Percentiles rank a stretch among this genome's conserved stretches.
phyloP scores from a whole-genome alignment of 1,140 invertebrate species.

The Mamestra configurata region DNA sequence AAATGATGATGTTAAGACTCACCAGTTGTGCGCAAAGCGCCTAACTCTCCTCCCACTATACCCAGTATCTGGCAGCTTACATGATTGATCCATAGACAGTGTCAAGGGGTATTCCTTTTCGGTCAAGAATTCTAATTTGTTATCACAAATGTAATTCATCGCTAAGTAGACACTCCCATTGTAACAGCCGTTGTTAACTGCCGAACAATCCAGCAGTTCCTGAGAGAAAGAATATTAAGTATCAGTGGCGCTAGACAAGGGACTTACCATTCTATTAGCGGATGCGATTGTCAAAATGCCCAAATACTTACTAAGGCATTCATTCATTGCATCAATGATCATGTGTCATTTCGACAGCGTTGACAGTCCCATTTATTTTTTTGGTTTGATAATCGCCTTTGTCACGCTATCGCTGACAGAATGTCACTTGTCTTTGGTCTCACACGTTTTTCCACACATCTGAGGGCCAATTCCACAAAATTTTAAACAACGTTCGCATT shows the following conservation, averaged over 20 bases:
- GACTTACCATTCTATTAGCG: too few relatives aligned
- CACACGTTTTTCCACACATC: too few relatives aligned
- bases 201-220: constrained; percentile 93
- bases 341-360: too few relatives aligned
- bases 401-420: too few relatives aligned
- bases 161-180: constrained; percentile 93
- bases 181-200: constrained; percentile 91
- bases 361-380: too few relatives aligned
- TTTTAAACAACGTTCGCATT: too few relatives aligned
- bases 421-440: too few relatives aligned
- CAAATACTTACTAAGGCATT: too few relatives aligned
- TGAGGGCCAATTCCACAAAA: too few relatives aligned
- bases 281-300: too few relatives aligned
- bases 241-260: neutral
- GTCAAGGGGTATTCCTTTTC: constrained; percentile 90
- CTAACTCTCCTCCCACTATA: constrained; percentile 54
- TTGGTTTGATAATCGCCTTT: too few relatives aligned
- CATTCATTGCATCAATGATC: too few relatives aligned
- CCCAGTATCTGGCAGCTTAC: constrained; percentile 75
- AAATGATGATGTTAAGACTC: neutral
- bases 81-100: constrained; percentile 80
- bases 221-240: constrained; percentile 51
- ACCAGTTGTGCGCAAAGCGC: constrained; percentile 41
- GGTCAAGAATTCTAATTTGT: constrained; percentile 86
- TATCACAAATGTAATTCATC: constrained; percentile 90